Base-by-base conservation (phyloP, 2,888 invertebrate species). In the Pelosia muscerda region DNA sequence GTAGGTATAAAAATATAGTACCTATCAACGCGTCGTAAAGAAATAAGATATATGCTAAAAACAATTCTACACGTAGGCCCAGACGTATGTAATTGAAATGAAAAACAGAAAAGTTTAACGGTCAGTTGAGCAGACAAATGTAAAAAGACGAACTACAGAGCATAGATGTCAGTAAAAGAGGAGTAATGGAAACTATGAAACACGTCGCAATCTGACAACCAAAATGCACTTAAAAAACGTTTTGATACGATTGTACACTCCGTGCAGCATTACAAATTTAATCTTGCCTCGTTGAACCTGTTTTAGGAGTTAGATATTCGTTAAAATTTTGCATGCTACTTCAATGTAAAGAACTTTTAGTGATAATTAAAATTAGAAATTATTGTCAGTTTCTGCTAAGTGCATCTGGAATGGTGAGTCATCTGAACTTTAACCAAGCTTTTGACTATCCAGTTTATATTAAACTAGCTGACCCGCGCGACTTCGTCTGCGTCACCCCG, bases 141-240 rank as follows among this genome's bases (percentile, higher is more conserved):
- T 42, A 69, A 65, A 71, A 76, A 76, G 74, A 78, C 81, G 77
- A 71, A 55, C 10, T 67, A 42, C 54, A 60, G 6, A 75, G 72
- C 77, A 71, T 75, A 77, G 75, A 71, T 79, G 74, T 79, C 81
- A 69, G 71, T 73, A 76, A 82, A 73, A 76, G 68, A 76, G 74
- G 69, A 79, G 81, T 79, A 86, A 81, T 77, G 71, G 10, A 77
- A 86, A 87, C 87, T 87, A 86, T 85, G 83, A 85, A 83, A 82
- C 68, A 76, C 70, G 81, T 80, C 81, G 58, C 74, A 69, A 81
- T 76, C 74, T 73, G 77, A 77, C 78, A 78, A 70, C 68, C 57
- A 70, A 81, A 82, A 74, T 74, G 10, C 60, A 75, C 57, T 73
- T 61, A 58, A 71, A 76, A 26, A 25, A 26, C 59, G 57, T 67